Conservation (phyloP, 2,113 vertebrate genomes). For the Australoheros scitulus region DNA sequence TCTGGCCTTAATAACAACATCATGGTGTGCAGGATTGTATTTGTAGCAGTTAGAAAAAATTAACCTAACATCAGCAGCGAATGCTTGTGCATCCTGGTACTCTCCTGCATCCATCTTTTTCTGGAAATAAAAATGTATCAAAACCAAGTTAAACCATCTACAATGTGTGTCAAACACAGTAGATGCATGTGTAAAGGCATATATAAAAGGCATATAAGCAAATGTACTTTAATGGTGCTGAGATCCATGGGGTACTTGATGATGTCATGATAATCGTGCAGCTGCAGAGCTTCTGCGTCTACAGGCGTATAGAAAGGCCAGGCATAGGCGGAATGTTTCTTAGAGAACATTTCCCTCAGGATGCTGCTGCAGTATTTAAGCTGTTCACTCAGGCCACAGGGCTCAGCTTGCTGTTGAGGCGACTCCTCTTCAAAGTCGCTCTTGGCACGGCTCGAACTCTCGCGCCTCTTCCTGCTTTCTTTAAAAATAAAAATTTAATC, state of each 20-base stretch:
- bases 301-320: constrained; percentile 98
- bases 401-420: constrained; percentile 77
- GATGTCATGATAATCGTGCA: constrained; percentile 96
- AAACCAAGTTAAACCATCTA: background rate
- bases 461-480: constrained; percentile 82
- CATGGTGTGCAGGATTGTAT: constrained; percentile 94
- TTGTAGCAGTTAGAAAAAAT: constrained; percentile 99
- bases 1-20: constrained; percentile 90
- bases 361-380: constrained; percentile 90
- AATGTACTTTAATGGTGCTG: constrained; percentile 90
- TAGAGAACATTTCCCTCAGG: constrained; percentile 94
- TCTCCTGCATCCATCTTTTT: constrained; percentile 92
- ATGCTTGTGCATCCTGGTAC: constrained; percentile 89
- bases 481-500: constrained; percentile 54
- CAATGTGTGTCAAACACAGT: too few relatives aligned
- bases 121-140: constrained; percentile 70
- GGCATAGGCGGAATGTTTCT: constrained; percentile 90
- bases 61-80: constrained; percentile 92
- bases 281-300: constrained; percentile 90
- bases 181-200: background rate
- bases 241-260: constrained; percentile 99
- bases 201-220: too few relatives aligned
- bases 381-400: constrained; percentile 83
- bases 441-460: constrained; percentile 82
- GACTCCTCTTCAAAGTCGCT: constrained; percentile 85